Percentiles rank a stretch among this genome's conserved stretches.
These are phyloP conservation scores for Halcyon leucocephala DNA, from an alignment of 2,797 vertebrate species.

Conservation along the genomic window DNA sequence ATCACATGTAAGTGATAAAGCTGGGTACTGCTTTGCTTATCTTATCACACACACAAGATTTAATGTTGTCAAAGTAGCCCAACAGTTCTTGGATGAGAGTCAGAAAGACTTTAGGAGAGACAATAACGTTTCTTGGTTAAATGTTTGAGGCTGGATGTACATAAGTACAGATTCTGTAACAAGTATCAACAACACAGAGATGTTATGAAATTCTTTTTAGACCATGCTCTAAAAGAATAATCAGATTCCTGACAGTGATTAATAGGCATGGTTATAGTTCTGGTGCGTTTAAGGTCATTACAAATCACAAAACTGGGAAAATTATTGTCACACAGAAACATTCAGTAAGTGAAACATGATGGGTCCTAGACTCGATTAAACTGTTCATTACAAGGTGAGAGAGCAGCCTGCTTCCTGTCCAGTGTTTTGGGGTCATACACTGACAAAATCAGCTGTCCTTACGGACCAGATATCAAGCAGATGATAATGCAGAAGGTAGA, in stretches of 20 bases:
- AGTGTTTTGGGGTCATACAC: neutral
- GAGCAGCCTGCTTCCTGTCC: neutral
- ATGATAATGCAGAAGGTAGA: neutral
- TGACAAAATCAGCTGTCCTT: neutral
- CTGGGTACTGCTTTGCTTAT: neutral
- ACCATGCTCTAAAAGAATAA: neutral
- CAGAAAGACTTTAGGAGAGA: neutral
- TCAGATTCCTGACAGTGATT: neutral
- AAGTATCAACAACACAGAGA: neutral
- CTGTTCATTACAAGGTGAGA: neutral
- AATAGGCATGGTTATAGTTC: neutral
- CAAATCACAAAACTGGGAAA: neutral
- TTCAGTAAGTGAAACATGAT: neutral
- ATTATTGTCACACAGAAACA: neutral
- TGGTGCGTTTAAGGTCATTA: neutral
- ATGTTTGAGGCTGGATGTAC: neutral
- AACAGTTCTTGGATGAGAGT: neutral
- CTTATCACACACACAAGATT: neutral
- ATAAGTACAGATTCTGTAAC: neutral
- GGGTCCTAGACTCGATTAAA: neutral
- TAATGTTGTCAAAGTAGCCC: neutral
- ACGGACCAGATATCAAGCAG: neutral
- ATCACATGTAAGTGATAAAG: fast-evolving
- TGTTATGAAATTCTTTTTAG: neutral
- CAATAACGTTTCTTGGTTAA: neutral